A percentile compares a stretch with the other conserved stretches of the same genome.
Conservation (phyloP, 2,888 invertebrate species). For the Chrysolina americana region DNA sequence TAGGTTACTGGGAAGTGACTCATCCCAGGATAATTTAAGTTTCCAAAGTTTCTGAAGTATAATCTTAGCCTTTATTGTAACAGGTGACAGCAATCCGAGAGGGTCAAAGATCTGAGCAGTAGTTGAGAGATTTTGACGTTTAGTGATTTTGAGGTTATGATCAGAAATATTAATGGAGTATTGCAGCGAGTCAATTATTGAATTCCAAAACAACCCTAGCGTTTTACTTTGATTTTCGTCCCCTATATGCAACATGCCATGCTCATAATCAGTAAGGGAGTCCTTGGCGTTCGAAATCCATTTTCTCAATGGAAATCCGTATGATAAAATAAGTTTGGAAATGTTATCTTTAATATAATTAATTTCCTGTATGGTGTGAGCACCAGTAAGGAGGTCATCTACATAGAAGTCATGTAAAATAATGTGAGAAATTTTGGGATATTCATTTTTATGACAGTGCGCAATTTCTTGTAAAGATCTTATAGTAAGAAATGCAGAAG, state of each 20-base stretch:
- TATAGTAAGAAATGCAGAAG: conserved; percentile 32
- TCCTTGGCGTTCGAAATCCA: conserved; percentile 47
- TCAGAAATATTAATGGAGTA: conserved; percentile 8
- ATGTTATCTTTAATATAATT: conserved; percentile 8
- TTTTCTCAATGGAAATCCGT: conserved; percentile 44
- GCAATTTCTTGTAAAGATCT: conserved; percentile 29
- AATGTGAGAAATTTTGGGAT: conserved; percentile 16
- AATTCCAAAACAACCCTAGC: conserved; percentile 22
- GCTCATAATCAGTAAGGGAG: conserved; percentile 13
- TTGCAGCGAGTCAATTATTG: conserved; percentile 16
- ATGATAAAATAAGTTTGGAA: conserved; percentile 27
- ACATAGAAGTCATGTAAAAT: conserved; percentile 47
- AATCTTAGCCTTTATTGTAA: too few species aligned
- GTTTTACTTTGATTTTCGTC: conserved; percentile 28
- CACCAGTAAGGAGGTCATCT: conserved; percentile 49
- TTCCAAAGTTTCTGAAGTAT: too few species aligned
- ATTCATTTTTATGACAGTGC: conserved; percentile 6
- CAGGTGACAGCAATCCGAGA: conserved; percentile 41
- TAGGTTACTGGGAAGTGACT: too few species aligned
- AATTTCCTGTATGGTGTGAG: conserved; percentile 14
- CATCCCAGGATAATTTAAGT: too few species aligned
- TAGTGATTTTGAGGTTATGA: conserved; percentile 32
- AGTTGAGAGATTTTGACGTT: conserved; percentile 36
- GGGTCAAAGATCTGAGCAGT: conserved; percentile 46
- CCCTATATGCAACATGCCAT: conserved; percentile 21